Percentiles rank a stretch among this genome's conserved stretches.
phyloP scores from a whole-genome alignment of 2,797 vertebrate species.

The Gephyroberyx darwinii region DNA sequence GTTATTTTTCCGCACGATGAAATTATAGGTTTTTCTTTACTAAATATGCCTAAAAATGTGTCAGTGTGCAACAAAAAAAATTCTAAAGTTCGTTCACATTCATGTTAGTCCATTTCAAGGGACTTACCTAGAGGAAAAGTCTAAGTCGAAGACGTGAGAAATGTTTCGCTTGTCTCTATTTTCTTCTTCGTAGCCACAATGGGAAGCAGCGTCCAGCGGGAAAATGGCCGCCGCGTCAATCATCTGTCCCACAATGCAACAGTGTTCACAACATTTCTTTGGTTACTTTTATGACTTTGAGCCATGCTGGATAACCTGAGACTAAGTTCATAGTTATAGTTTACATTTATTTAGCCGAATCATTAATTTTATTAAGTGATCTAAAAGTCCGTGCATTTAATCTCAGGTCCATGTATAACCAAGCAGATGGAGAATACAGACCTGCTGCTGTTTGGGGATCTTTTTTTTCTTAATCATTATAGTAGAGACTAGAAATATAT shows the following conservation, averaged over 20 bases:
- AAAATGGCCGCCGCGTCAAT: slow-evolving; percentile 83
- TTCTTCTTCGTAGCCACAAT: slow-evolving; percentile 82
- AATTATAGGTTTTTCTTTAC: slow-evolving; percentile 13
- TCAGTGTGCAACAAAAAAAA: slow-evolving; percentile 32
- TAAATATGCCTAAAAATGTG: slow-evolving; percentile 2
- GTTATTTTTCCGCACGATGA: slow-evolving; percentile 56
- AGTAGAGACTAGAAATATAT: too few species aligned
- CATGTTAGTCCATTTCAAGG: not conserved
- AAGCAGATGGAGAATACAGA: too few species aligned
- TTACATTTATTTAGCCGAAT: not conserved
- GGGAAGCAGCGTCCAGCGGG: slow-evolving; percentile 80
- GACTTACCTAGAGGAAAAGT: slow-evolving; percentile 72
- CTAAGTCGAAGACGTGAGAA: slow-evolving; percentile 66
- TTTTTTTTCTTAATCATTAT: too few species aligned
- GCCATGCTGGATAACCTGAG: too few species aligned
- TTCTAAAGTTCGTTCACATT: slow-evolving; percentile 34
- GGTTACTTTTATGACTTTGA: slow-evolving; percentile 16
- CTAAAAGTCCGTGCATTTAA: too few species aligned
- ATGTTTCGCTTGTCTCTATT: slow-evolving; percentile 76
- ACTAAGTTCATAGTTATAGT: not conserved
- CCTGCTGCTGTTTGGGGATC: too few species aligned
- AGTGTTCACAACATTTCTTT: slow-evolving; percentile 44
- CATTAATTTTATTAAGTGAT: too few species aligned
- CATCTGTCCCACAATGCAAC: slow-evolving; percentile 77
- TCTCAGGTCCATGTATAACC: too few species aligned